These are phyloP conservation scores for Deilephila elpenor DNA, from an alignment of 2,888 invertebrate species.

Conservation along the genomic window DNA sequence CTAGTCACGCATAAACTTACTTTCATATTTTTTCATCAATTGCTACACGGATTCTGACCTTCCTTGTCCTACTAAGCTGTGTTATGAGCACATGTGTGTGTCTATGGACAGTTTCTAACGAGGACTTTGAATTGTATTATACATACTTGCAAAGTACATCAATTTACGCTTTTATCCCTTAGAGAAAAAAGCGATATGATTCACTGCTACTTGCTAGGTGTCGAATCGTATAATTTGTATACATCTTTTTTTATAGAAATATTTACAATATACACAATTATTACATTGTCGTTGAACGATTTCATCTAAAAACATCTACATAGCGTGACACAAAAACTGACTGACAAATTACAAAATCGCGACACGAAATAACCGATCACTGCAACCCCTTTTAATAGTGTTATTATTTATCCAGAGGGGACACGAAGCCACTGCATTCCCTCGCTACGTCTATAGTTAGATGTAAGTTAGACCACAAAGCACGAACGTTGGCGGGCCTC, in stretches of 20 bases:
- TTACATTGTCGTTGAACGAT: no score
- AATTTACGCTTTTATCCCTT: no score
- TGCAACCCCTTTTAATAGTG: neutral
- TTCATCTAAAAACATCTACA: no score
- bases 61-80: neutral
- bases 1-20: slow-evolving; percentile 18
- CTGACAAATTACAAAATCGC: neutral
- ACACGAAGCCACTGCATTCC: slow-evolving; percentile 14
- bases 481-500: slow-evolving; percentile 57
- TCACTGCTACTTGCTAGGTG: no score
- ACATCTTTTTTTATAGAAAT: no score
- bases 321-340: neutral
- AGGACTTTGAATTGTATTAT: no score
- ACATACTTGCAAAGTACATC: no score
- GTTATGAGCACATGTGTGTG: no score
- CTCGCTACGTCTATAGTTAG: slow-evolving; percentile 21
- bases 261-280: no score
- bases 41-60: neutral
- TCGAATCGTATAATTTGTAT: no score
- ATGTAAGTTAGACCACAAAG: slow-evolving; percentile 45
- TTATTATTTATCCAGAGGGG: slow-evolving; percentile 1
- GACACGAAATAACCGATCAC: neutral
- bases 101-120: no score
- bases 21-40: slow-evolving; percentile 1
- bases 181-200: no score